A percentile compares a stretch with the other conserved stretches of the same genome.
Conservation (phyloP, 2,113 vertebrate species). For the Patagioenas fasciata region DNA sequence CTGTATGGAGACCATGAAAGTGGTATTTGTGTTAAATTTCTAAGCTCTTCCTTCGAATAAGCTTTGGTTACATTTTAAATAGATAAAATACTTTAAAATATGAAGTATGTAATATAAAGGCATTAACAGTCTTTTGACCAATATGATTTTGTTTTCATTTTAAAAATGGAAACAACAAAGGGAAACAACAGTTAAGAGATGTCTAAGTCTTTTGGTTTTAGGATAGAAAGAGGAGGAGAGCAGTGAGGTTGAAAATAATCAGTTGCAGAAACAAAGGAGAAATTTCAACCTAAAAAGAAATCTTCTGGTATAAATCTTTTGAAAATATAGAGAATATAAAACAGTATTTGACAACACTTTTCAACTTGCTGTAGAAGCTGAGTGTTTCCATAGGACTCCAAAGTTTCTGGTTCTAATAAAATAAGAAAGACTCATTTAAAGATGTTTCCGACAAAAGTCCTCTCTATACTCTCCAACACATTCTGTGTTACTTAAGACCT, state of each 20-base stretch:
- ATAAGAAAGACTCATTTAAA: background rate
- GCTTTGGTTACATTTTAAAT: background rate
- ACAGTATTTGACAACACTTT: background rate
- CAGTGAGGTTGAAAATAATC: background rate
- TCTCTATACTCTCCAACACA: background rate
- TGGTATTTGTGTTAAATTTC: background rate
- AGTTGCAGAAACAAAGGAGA: background rate
- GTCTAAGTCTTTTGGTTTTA: background rate
- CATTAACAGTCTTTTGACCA: background rate
- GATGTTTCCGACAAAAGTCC: background rate
- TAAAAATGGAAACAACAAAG: too few relatives aligned
- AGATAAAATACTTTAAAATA: background rate
- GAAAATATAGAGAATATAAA: background rate
- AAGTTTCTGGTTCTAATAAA: background rate
- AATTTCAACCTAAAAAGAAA: background rate
- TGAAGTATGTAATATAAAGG: background rate
- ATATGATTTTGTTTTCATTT: background rate
- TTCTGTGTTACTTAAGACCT: background rate
- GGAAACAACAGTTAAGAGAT: background rate
- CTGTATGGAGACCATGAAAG: background rate
- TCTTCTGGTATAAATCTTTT: background rate
- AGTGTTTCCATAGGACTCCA: background rate
- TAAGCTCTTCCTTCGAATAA: background rate
- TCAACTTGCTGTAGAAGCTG: background rate
- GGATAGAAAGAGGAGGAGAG: background rate